A percentile compares a stretch with the other conserved stretches of the same genome.
These are phyloP conservation scores for Meghimatium bilineatum DNA, from an alignment of 2,888 invertebrate species.

Conservation along the genomic window DNA sequence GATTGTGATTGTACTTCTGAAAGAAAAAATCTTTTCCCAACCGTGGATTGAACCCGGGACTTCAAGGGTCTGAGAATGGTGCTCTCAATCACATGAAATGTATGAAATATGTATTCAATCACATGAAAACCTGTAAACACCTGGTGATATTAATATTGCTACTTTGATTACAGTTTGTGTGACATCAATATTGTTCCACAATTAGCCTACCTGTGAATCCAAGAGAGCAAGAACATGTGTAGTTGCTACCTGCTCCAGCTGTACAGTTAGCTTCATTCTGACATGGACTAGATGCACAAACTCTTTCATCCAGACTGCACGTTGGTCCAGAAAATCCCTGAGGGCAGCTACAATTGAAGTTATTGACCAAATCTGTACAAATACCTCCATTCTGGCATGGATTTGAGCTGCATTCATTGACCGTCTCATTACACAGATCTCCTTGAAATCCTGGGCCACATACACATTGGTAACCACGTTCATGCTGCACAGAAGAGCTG, in stretches of 20 bases:
- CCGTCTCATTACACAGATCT: constrained; percentile 74
- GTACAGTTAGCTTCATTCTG: constrained; percentile 60
- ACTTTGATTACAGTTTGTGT: too few species aligned
- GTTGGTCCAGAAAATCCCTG: constrained; percentile 76
- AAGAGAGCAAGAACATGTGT: constrained; percentile 60
- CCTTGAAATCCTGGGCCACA: constrained; percentile 73
- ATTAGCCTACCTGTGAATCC: constrained; percentile 58
- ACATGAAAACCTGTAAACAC: too few species aligned
- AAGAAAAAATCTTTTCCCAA: too few species aligned
- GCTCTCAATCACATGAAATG: too few species aligned
- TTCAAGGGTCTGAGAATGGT: too few species aligned
- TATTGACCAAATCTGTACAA: constrained; percentile 72
- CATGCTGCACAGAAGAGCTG: background rate
- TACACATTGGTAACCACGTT: constrained; percentile 57
- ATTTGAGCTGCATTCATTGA: constrained; percentile 65
- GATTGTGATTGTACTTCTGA: too few species aligned
- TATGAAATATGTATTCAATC: too few species aligned
- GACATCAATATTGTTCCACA: background rate
- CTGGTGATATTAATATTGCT: background rate
- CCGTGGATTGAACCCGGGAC: too few species aligned
- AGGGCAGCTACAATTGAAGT: constrained; percentile 77
- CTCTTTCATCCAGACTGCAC: constrained; percentile 69
- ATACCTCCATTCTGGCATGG: constrained; percentile 73
- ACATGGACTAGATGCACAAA: constrained; percentile 60
- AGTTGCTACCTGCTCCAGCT: constrained; percentile 61